Base-by-base conservation (phyloP, 2,888 invertebrate genomes). In the Tiphia femorata region DNA sequence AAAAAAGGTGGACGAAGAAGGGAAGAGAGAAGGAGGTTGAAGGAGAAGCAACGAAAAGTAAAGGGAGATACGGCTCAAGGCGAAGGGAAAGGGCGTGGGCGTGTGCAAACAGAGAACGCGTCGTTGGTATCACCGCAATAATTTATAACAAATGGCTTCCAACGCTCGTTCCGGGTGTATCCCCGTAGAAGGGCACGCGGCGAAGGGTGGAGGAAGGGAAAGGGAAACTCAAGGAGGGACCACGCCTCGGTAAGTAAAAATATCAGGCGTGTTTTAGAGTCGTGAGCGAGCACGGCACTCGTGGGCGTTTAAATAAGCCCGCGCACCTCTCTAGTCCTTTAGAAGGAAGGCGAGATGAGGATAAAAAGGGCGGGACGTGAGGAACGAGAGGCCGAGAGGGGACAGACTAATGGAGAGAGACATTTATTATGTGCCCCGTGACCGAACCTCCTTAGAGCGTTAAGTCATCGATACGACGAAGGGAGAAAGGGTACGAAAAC, bases 101-200 rank as follows among this genome's bases (percentile, higher is more conserved):
- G 67, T 64, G 64, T 55, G 64, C 63, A 63, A 71, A 69, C 65
- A 64, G 40, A 61, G 56, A 59, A 62, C 50, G 49, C 58, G 54
- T 62, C 51, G 47, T 68, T 63, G 65, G 62, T 70, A 68, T 68
- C 64, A 41, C 52, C 57, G 60, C 70, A 62, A 67, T 66, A 70
- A 76, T 62, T 73, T 75, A 66, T 71, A 73, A 66, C 67, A 76
- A 75, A 77, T 70, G 73, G 62, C 60, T 67, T 62, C 21, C 58
- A 63, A 41, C 48, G 59, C 25, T 58, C 59, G 62, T 68, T 64
- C 56, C 17, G 29, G 16, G 23, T 27, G 30, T 47, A 40, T 25
- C 49, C 44, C 44, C 40, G 29, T 33, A 30, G 44, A 43, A 51
- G 46, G 16, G 51, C 17, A n/a, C 12, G 43, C 30, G 14, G 38